Evolutionary conservation across 2,797 vertebrate genomes (phyloP).

Genomic region (Selene dorsalis): DNA sequence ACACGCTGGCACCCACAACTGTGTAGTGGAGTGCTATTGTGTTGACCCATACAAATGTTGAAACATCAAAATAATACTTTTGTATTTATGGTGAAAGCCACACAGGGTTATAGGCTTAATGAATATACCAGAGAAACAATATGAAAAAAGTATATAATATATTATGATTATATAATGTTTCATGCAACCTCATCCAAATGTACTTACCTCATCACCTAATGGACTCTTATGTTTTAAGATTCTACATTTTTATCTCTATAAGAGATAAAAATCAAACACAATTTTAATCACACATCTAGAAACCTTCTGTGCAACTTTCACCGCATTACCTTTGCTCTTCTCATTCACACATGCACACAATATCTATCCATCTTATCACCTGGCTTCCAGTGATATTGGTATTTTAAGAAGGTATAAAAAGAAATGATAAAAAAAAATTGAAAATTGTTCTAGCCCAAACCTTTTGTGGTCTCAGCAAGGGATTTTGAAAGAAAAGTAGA

Average conservation of each 20-base stretch:
- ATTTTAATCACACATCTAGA: background rate
- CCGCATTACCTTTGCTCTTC: background rate
- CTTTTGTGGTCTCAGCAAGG: slow-evolving; percentile 2
- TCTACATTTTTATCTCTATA: background rate
- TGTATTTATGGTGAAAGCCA: slow-evolving; percentile 35
- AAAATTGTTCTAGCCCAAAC: background rate
- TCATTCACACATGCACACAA: background rate
- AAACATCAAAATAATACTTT: slow-evolving; percentile 43
- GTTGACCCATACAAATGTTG: slow-evolving; percentile 41
- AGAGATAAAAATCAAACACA: background rate
- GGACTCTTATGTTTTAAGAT: background rate
- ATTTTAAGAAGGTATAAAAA: background rate
- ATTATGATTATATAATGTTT: background rate
- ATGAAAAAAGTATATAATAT: slow-evolving; percentile 4
- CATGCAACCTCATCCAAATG: background rate
- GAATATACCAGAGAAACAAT: slow-evolving; percentile 32
- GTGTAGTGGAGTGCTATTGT: slow-evolving; percentile 25
- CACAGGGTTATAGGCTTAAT: slow-evolving; percentile 33
- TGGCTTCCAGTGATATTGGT: background rate
- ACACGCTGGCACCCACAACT: slow-evolving; percentile 6
- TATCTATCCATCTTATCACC: background rate
- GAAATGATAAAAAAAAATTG: background rate
- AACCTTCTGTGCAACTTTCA: background rate
- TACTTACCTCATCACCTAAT: slow-evolving; percentile 20
- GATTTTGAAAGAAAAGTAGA: background rate